Evolutionary conservation across 92 coral and sea anemone species (phyloP).

Genomic region (Pocillopora grandis): DNA sequence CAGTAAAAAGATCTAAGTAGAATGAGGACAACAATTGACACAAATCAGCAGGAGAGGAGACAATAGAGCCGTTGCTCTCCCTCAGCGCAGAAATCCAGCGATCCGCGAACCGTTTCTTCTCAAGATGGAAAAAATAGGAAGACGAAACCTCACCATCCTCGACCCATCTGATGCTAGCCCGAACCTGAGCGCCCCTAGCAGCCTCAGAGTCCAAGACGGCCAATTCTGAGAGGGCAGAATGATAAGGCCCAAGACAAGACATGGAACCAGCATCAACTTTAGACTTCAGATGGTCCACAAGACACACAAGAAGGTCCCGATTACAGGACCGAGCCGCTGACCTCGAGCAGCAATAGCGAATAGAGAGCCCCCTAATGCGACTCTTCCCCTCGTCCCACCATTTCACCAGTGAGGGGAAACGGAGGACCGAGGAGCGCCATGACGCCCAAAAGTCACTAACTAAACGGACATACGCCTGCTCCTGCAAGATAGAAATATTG

Average conservation of each 20-base stretch:
- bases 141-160: slow-evolving; percentile 57
- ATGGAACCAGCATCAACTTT: not conserved
- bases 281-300: not conserved
- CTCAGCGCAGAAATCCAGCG: slow-evolving; percentile 8
- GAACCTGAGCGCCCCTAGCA: slow-evolving; percentile 15
- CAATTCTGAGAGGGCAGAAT: not conserved
- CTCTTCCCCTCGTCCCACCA: slow-evolving; percentile 9
- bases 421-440: not conserved
- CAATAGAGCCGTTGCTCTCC: not conserved
- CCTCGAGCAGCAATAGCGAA: not conserved
- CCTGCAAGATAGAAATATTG: not conserved
- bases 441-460: not conserved
- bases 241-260: not conserved
- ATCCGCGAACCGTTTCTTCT: not conserved
- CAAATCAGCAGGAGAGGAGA: not conserved
- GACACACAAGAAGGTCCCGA: not conserved
- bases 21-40: not conserved
- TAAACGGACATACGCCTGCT: not conserved
- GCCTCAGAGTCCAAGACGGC: not conserved
- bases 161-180: slow-evolving; percentile 8
- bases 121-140: slow-evolving; percentile 16
- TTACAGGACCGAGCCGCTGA: not conserved
- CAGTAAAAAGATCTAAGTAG: not conserved
- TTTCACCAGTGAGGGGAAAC: not conserved
- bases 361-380: not conserved